These are phyloP conservation scores for Vidua macroura DNA, from an alignment of 2,113 vertebrate genomes.

Conservation along the genomic window DNA sequence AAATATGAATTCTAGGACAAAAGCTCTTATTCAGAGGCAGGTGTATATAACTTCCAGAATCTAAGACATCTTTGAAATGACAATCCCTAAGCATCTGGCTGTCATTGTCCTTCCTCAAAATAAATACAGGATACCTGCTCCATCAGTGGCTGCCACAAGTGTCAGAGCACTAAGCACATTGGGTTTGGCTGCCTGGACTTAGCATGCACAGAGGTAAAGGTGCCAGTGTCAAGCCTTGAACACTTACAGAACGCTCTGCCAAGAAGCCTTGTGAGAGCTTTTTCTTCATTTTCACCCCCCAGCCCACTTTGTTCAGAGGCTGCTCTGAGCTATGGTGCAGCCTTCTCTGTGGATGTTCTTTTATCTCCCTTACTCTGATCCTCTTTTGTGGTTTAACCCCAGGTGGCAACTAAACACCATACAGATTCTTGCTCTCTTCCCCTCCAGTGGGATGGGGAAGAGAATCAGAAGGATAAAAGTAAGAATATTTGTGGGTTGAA, in stretches of 20 bases:
- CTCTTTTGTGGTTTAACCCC: neutral
- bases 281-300: neutral
- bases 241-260: neutral
- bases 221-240: neutral
- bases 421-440: neutral
- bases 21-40: neutral
- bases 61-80: neutral
- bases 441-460: neutral
- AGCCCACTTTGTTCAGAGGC: neutral
- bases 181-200: neutral
- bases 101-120: neutral
- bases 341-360: neutral
- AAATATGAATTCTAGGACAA: neutral
- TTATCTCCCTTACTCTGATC: neutral
- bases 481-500: neutral
- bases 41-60: neutral
- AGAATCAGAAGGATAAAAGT: neutral
- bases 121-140: neutral
- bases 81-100: neutral
- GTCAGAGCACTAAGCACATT: neutral
- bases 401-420: neutral
- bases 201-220: neutral
- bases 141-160: neutral
- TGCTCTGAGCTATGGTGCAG: neutral
- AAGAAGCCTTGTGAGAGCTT: neutral